These are phyloP conservation scores for Spinibarbus caldwelli DNA, from an alignment of 2,797 vertebrate genomes.

Conservation along the genomic window DNA sequence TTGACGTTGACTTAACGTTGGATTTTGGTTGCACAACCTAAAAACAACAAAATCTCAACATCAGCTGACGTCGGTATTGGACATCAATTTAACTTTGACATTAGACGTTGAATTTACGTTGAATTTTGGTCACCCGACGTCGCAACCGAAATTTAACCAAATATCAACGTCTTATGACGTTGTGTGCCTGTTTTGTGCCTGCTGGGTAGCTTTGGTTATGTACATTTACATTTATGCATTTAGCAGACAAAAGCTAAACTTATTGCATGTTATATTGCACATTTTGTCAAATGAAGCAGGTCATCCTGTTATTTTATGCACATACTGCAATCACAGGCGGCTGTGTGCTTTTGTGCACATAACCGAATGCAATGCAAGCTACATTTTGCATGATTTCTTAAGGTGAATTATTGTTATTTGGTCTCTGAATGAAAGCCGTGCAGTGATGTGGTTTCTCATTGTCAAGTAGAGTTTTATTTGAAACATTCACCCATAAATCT, in stretches of 20 bases:
- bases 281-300: not conserved
- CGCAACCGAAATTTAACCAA: no score
- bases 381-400: not conserved
- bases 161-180: no score
- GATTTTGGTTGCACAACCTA: no score
- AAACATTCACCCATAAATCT: slow-evolving; percentile 22
- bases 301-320: not conserved
- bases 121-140: no score
- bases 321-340: not conserved
- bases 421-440: not conserved
- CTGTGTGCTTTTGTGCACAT: not conserved
- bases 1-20: no score
- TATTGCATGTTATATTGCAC: not conserved
- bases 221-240: not conserved
- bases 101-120: no score
- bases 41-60: no score
- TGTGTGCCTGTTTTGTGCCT: no score
- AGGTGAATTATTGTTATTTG: slow-evolving; percentile 11
- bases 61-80: no score
- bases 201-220: not conserved
- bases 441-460: slow-evolving; percentile 4
- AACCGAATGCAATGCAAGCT: not conserved
- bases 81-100: no score
- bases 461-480: not conserved
- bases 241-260: not conserved